Evolutionary conservation across 2,888 invertebrate genomes (phyloP).

Genomic region (Steromphala cineraria): DNA sequence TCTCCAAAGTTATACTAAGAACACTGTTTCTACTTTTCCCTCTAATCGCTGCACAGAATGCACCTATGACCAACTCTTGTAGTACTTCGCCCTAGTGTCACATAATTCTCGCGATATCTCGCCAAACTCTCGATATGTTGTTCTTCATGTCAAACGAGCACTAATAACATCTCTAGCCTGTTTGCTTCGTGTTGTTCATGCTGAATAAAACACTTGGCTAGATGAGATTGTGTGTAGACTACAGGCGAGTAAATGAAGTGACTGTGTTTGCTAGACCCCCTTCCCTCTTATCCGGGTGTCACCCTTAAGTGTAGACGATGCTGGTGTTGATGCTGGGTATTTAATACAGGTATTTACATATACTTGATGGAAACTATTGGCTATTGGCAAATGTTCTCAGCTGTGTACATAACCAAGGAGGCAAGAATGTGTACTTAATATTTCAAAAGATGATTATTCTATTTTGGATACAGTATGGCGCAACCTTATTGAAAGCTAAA

Average conservation of each 20-base stretch:
- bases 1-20: too few species aligned
- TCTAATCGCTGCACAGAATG: too few species aligned
- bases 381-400: too few species aligned
- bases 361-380: neutral
- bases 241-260: neutral
- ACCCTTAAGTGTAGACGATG: neutral
- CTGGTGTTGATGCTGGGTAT: neutral
- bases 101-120: too few species aligned
- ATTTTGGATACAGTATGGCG: too few species aligned
- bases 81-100: too few species aligned
- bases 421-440: too few species aligned
- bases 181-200: conserved; percentile 2
- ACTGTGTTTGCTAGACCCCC: neutral
- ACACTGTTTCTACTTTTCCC: too few species aligned
- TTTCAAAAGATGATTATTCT: too few species aligned
- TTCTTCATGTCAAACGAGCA: neutral
- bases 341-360: neutral
- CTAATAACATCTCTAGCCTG: neutral
- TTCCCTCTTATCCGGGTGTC: neutral
- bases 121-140: neutral
- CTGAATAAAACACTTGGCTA: neutral
- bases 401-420: too few species aligned
- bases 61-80: too few species aligned
- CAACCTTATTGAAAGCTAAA: too few species aligned
- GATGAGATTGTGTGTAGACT: neutral